These are phyloP conservation scores for Sebastes oblongus DNA, from an alignment of 2,797 vertebrate genomes.

Conservation along the genomic window DNA sequence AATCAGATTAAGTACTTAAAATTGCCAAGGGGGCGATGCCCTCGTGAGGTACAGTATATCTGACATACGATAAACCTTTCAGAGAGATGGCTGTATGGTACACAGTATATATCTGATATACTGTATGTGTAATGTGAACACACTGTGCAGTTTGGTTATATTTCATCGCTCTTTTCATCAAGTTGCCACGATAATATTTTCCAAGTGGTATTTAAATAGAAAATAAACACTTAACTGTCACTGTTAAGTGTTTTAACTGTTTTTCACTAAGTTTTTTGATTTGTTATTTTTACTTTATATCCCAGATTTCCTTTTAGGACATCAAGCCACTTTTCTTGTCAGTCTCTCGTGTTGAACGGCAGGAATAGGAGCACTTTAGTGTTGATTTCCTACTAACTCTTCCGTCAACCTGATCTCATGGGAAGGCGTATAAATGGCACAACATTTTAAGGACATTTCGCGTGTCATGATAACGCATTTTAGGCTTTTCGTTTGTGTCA, in stretches of 20 bases:
- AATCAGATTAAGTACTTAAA: constrained; percentile 32
- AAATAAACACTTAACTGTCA: background rate
- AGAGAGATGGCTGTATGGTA: background rate
- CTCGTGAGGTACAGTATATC: background rate
- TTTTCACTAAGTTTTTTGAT: background rate
- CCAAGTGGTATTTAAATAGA: background rate
- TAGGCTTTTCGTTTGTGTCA: too few species aligned
- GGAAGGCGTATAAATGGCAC: too few species aligned
- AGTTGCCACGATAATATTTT: background rate
- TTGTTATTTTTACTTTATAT: background rate
- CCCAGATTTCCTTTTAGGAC: background rate
- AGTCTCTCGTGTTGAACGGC: background rate
- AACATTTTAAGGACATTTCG: too few species aligned
- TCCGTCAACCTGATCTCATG: too few species aligned
- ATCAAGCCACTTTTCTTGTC: background rate
- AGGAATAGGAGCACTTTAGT: background rate
- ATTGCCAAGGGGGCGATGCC: background rate
- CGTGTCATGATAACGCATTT: too few species aligned
- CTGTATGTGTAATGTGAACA: background rate
- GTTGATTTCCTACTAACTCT: background rate
- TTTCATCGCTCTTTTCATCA: background rate
- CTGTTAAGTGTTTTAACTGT: background rate
- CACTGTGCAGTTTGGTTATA: background rate
- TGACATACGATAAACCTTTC: constrained; percentile 6
- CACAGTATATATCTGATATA: background rate